Conservation (phyloP, 2,113 vertebrate genomes). For the Myanophis thanlyinensis region DNA sequence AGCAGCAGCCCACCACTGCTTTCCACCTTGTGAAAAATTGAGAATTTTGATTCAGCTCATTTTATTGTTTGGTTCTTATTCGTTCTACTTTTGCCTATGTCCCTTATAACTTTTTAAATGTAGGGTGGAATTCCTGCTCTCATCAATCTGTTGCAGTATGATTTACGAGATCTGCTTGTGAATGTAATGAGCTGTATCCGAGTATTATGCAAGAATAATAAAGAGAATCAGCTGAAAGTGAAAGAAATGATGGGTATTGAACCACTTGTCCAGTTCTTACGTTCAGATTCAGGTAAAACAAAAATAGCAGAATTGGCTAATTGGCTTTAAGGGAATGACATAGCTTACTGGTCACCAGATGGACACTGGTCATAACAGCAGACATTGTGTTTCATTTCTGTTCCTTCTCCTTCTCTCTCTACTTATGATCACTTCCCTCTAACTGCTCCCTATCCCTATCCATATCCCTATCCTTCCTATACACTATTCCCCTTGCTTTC, state of each 20-base stretch:
- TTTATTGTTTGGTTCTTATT: background rate
- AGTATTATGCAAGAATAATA: constrained; percentile 63
- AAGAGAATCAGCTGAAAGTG: constrained; percentile 64
- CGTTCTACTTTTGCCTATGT: background rate
- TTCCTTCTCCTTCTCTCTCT: too few species aligned
- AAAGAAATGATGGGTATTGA: constrained; percentile 63
- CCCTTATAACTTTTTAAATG: background rate
- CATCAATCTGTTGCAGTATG: constrained; percentile 61
- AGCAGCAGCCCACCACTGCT: too few species aligned
- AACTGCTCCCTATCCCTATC: too few species aligned
- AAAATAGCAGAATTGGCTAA: background rate
- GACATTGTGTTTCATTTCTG: too few species aligned
- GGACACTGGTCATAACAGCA: too few species aligned
- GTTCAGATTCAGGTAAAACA: constrained; percentile 69
- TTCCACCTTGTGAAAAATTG: background rate
- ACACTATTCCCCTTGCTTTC: too few species aligned
- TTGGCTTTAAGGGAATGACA: background rate
- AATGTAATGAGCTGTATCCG: constrained; percentile 72
- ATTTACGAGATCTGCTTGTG: constrained; percentile 69
- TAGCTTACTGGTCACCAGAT: background rate
- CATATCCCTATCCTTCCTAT: too few species aligned
- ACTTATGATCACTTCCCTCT: too few species aligned
- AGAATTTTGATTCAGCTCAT: background rate
- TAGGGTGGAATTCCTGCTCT: constrained; percentile 70
- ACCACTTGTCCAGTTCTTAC: constrained; percentile 68